Conservation (phyloP, 2,113 vertebrate species). For the Bos javanicus region DNA sequence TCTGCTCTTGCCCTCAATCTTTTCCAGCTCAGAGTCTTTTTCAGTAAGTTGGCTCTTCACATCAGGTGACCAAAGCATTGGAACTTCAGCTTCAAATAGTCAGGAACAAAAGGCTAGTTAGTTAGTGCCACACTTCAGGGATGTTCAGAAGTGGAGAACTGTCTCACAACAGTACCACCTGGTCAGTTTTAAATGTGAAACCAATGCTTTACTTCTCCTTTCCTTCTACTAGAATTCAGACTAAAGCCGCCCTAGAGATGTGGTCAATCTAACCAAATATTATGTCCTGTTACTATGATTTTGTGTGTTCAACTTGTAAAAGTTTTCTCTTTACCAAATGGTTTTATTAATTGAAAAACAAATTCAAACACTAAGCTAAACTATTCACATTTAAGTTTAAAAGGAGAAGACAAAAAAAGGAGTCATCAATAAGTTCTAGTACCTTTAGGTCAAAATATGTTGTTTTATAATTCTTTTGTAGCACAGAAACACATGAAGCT, state of each 20-base stretch:
- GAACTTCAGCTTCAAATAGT: neutral
- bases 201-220: neutral
- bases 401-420: neutral
- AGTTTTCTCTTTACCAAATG: neutral
- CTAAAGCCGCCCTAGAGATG: neutral
- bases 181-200: neutral
- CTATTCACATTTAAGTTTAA: neutral
- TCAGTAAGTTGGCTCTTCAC: neutral
- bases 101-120: neutral
- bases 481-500: neutral
- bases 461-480: neutral
- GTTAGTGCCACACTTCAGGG: neutral
- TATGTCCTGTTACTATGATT: neutral
- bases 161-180: neutral
- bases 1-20: neutral
- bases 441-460: neutral
- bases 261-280: neutral
- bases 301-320: neutral
- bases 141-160: neutral
- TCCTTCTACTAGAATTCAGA: neutral
- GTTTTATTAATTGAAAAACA: neutral
- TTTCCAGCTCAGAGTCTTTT: neutral
- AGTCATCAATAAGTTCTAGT: neutral
- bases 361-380: neutral
- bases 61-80: neutral